Base-by-base conservation (phyloP, 2,113 vertebrate genomes). In the Prionailurus viverrinus region DNA sequence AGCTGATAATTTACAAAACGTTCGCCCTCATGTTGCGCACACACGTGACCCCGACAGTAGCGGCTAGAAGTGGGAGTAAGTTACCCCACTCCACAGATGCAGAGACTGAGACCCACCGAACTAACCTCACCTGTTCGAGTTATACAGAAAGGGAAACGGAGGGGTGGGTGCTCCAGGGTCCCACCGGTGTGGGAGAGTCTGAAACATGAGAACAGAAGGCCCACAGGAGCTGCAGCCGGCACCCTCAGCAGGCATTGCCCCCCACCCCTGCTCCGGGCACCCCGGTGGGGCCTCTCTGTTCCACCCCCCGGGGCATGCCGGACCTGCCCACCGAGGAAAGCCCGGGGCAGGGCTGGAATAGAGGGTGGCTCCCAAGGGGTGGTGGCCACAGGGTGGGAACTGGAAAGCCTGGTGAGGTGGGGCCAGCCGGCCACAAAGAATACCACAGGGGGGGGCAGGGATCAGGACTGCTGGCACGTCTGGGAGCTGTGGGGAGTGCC, bases 1-100 rank as follows among this genome's bases (percentile, higher is more conserved):
- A 23, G 25, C 85, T 51, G 80, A 7, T 5, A 39, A 33, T 5
- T 51, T 63, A 53, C 41, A 31, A 55, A 31, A 33, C 3, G 2
- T 12, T 4, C 13, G 4, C 5, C 15, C 29, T 7, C 29, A 0
- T 1, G 0, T 4, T 63, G 58, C 41, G 16, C 10, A 9, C 41
- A 16, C 10, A 9, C 0, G 0, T 48, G 53, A 39, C 18, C 48
- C 51, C 2, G n/a, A 14, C 12, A 8, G 1, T 18, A 25, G 11
- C 1, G 0, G 1, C 71, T 31, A 25, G 79, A n/a, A 39, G 8
- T 12, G 25, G 21, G 16, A 1, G 12, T 58, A 7, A 16, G 19
- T 25, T 3, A 7, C 48, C 65, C 69, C 29, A 0, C 39, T 74
- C 41, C 5, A 76, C 55, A 45, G 76, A 51, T 0, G 2, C 45